These are phyloP conservation scores for Dicyrtomina minuta DNA, from an alignment of 2,888 invertebrate genomes.

Conservation along the genomic window DNA sequence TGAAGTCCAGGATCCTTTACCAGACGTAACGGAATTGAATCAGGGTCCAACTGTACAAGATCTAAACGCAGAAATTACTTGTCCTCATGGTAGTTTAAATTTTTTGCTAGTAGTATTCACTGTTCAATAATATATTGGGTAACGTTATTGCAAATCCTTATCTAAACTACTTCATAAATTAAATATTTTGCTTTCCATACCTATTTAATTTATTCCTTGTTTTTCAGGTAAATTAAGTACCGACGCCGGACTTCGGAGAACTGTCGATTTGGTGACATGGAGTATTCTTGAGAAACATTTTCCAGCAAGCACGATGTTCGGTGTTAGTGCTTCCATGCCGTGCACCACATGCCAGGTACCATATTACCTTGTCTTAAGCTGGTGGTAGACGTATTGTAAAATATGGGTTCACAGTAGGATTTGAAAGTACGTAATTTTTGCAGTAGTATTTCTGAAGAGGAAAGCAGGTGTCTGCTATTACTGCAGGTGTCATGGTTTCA, in stretches of 20 bases:
- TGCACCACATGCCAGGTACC: conserved; percentile 47
- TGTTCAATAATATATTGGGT: no score
- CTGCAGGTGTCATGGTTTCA: no score
- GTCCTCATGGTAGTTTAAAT: conserved; percentile 59
- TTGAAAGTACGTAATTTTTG: no score
- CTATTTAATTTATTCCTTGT: conserved; percentile 25
- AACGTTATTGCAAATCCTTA: no score
- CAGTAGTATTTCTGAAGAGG: no score
- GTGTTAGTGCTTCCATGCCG: conserved; percentile 13
- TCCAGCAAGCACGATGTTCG: conserved; percentile 56
- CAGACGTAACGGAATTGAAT: conserved; percentile 10
- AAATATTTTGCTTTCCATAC: background rate
- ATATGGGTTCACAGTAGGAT: no score
- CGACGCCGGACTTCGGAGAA: conserved; percentile 57
- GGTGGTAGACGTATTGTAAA: no score
- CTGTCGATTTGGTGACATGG: conserved; percentile 62
- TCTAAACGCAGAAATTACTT: conserved; percentile 62
- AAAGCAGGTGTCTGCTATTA: no score
- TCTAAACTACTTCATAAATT: background rate
- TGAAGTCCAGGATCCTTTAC: conserved; percentile 11
- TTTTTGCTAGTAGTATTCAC: background rate
- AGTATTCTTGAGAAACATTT: conserved; percentile 60
- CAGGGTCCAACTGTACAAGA: conserved; percentile 35
- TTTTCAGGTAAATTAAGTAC: conserved; percentile 56
- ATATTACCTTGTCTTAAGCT: no score